A percentile compares a stretch with the other conserved stretches of the same genome.
Conservation (phyloP, 2,888 invertebrate species). For the Stratiomys singularior region DNA sequence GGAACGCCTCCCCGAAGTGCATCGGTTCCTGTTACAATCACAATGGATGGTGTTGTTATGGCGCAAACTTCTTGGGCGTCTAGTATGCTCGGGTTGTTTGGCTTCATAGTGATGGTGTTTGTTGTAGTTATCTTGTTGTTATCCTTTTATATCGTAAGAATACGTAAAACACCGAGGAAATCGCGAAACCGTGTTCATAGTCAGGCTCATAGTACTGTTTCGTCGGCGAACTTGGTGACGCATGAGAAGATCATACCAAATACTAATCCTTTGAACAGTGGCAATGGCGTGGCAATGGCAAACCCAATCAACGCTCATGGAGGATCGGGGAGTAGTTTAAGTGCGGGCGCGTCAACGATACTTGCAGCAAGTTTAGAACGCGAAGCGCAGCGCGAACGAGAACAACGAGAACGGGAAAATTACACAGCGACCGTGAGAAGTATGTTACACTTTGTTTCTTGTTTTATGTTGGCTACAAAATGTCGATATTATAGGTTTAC, state of each 20-base stretch:
- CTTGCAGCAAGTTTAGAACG: slow-evolving; percentile 69
- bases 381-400: slow-evolving; percentile 63
- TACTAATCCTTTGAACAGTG: slow-evolving; percentile 54
- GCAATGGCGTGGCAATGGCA: slow-evolving; percentile 57
- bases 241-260: slow-evolving; percentile 61
- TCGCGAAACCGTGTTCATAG: slow-evolving; percentile 63
- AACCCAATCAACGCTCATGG: slow-evolving; percentile 62
- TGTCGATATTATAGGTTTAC: too few species aligned
- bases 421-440: slow-evolving; percentile 71
- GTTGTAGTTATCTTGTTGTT: slow-evolving; percentile 80
- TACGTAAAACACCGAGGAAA: slow-evolving; percentile 63
- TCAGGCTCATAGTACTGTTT: slow-evolving; percentile 62
- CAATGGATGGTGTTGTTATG: slow-evolving; percentile 67
- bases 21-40: slow-evolving; percentile 75
- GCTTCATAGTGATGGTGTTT: slow-evolving; percentile 77
- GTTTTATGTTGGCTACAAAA: too few species aligned
- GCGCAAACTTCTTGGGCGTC: slow-evolving; percentile 66
- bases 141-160: slow-evolving; percentile 80
- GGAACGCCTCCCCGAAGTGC: slow-evolving; percentile 84
- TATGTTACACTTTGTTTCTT: slow-evolving; percentile 58
- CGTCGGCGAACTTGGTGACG: slow-evolving; percentile 63
- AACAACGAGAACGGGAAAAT: slow-evolving; percentile 63
- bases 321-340: slow-evolving; percentile 69
- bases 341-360: slow-evolving; percentile 71
- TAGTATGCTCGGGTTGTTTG: slow-evolving; percentile 70